Conservation (phyloP, 2,113 vertebrate species). For the Manacus vitellinus region DNA sequence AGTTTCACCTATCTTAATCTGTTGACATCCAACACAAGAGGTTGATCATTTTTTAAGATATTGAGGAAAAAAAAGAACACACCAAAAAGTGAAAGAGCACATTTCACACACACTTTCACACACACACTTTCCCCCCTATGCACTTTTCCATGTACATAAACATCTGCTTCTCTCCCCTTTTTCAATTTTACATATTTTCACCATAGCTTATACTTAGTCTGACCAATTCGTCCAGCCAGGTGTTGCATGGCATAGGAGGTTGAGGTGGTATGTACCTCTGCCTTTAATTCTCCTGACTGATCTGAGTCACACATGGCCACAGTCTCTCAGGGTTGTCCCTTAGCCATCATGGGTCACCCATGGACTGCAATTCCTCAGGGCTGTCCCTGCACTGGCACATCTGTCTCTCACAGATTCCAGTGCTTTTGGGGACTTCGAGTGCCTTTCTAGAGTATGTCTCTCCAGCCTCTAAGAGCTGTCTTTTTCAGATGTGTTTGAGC, state of each 20-base stretch:
- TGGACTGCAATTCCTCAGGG: too few species aligned
- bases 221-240: neutral
- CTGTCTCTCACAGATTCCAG: accelerated
- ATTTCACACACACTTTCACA: neutral
- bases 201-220: neutral
- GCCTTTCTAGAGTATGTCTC: neutral
- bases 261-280: too few species aligned
- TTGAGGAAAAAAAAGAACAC: neutral
- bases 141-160: neutral
- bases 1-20: neutral
- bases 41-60: neutral
- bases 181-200: neutral
- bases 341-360: accelerated
- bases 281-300: neutral
- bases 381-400: neutral
- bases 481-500: neutral
- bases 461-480: neutral
- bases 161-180: neutral
- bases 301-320: too few species aligned
- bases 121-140: neutral
- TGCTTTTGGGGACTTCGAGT: neutral
- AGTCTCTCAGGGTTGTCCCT: too few species aligned
- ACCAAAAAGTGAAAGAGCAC: neutral
- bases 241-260: accelerated
- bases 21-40: neutral